Evolutionary conservation across 2,113 vertebrate species (phyloP).

Genomic region (Indicator maculatus): DNA sequence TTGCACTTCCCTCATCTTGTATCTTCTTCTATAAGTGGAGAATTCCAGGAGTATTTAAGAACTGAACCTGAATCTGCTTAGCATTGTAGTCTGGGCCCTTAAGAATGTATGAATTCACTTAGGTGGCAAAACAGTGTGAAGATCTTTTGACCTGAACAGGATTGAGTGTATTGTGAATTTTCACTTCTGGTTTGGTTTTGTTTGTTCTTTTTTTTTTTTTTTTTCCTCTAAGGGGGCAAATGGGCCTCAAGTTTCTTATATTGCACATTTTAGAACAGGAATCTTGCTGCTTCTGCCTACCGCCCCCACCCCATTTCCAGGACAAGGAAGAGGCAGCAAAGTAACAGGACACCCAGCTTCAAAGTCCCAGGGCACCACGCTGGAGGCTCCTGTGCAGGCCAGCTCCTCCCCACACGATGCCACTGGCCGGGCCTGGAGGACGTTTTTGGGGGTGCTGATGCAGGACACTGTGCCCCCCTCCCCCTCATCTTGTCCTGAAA

Average conservation of each 20-base stretch:
- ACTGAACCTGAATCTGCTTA: background rate
- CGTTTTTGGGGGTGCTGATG: background rate
- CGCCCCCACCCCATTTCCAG: fast-evolving
- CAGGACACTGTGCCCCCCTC: background rate
- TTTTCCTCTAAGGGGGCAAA: background rate
- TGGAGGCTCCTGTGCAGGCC: background rate
- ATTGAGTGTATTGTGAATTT: background rate
- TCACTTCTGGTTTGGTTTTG: too few species aligned
- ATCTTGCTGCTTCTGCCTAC: background rate
- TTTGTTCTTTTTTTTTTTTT: too few species aligned
- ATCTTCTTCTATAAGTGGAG: background rate
- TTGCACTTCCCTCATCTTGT: background rate
- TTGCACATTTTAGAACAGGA: background rate
- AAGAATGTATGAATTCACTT: background rate
- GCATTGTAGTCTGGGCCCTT: fast-evolving
- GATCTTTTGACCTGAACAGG: background rate
- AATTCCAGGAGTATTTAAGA: background rate
- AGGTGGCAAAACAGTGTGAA: fast-evolving
- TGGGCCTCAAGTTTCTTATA: background rate
- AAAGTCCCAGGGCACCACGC: background rate
- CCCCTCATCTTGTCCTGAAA: background rate
- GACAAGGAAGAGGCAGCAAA: background rate
- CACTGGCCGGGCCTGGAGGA: background rate
- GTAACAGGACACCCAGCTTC: background rate
- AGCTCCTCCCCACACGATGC: fast-evolving